Conservation (phyloP, 2,113 vertebrate genomes). For the Python bivittatus region DNA sequence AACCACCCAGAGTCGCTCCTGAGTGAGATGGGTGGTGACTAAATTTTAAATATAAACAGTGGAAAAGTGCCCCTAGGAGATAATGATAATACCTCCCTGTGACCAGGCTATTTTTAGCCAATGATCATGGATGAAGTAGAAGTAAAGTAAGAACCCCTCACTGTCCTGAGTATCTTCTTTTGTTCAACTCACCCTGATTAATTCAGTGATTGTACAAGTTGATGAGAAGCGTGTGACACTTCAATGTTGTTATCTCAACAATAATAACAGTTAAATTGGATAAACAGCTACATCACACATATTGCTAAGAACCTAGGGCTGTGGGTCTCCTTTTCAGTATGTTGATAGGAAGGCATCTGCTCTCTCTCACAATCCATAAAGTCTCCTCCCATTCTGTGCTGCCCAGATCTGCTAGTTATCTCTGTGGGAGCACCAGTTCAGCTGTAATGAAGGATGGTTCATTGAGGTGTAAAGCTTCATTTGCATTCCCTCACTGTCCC, state of each 20-base stretch:
- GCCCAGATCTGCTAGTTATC: neutral
- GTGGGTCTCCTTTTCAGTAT: neutral
- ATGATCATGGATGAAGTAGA: neutral
- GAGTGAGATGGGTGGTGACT: too few relatives aligned
- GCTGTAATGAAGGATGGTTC: neutral
- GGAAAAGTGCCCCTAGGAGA: neutral
- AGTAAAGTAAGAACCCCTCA: neutral
- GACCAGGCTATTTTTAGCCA: neutral
- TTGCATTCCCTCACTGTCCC: constrained; percentile 51
- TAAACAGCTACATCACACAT: neutral
- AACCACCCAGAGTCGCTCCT: too few relatives aligned
- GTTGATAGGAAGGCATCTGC: neutral
- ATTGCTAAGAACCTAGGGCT: neutral
- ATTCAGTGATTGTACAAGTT: neutral
- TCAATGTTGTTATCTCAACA: neutral
- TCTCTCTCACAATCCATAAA: neutral
- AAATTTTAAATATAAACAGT: too few relatives aligned
- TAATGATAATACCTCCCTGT: neutral
- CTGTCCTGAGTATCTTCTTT: neutral
- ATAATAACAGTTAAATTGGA: neutral
- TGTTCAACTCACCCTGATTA: neutral
- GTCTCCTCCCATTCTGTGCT: neutral
- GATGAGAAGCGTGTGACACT: neutral
- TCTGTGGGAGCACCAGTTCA: neutral
- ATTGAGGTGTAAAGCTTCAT: constrained; percentile 42